phyloP scores from a whole-genome alignment of 2,797 vertebrate species.

The Tolypeutes matacus region DNA sequence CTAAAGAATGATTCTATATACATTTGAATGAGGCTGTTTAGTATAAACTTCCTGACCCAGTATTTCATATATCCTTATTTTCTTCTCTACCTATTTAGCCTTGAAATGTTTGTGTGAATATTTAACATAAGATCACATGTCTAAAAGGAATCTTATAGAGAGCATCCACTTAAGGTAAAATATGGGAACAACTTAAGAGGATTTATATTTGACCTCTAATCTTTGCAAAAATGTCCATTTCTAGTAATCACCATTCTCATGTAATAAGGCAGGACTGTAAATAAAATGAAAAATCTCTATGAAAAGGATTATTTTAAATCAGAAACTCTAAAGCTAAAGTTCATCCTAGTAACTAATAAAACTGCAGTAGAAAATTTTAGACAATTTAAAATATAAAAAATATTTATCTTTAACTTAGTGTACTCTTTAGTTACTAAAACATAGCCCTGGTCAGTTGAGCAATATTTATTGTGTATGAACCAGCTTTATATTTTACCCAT shows the following conservation, averaged over 20 bases:
- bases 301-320: constrained; percentile 36
- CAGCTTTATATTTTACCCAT: not conserved
- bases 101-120: not conserved
- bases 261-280: not conserved
- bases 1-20: not conserved
- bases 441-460: not conserved
- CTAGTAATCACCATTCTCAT: not conserved
- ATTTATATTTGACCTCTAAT: constrained; percentile 15
- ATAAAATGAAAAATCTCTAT: constrained; percentile 62
- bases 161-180: constrained; percentile 42
- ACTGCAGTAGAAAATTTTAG: constrained; percentile 9
- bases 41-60: not conserved
- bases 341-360: constrained; percentile 35
- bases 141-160: constrained; percentile 21
- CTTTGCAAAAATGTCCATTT: constrained; percentile 32
- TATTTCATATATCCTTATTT: not conserved
- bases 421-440: constrained; percentile 69
- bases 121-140: constrained; percentile 31
- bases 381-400: constrained; percentile 39
- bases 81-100: not conserved
- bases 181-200: not conserved
- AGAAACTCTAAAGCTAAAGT: constrained; percentile 48
- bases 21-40: not conserved
- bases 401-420: constrained; percentile 59
- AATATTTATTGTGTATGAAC: not conserved